phyloP scores from a whole-genome alignment of 1,140 invertebrate species.

The Glomeris maerens region DNA sequence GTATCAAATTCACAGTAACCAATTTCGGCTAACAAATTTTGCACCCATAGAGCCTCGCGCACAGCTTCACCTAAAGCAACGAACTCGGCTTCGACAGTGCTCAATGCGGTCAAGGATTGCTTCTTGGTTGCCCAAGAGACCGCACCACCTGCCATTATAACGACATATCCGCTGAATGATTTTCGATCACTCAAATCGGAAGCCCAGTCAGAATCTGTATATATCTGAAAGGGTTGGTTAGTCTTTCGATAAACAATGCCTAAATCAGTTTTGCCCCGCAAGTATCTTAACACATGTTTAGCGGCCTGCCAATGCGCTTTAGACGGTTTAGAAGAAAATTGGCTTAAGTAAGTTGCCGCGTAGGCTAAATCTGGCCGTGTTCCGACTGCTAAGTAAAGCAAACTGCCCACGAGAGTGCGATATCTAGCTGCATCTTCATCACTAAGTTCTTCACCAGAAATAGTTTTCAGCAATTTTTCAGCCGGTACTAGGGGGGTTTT shows the following conservation, averaged over 20 bases:
- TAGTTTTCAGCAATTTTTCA: neutral
- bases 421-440: no score
- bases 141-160: neutral
- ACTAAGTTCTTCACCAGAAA: neutral
- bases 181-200: constrained; percentile 6
- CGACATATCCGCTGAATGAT: constrained; percentile 8
- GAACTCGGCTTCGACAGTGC: constrained; percentile 7
- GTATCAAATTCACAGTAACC: no score
- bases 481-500: neutral
- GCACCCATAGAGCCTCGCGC: no score
- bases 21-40: no score
- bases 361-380: constrained; percentile 26
- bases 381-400: constrained; percentile 14
- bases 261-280: neutral
- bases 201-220: neutral
- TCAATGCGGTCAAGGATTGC: constrained; percentile 2
- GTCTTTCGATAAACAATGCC: no score
- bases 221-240: no score
- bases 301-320: neutral
- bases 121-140: neutral
- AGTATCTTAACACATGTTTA: neutral
- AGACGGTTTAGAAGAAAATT: neutral
- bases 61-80: no score
- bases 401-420: constrained; percentile 27
- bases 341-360: neutral